Conservation (phyloP, 2,888 invertebrate genomes). For the Orchesellides sinensis region DNA sequence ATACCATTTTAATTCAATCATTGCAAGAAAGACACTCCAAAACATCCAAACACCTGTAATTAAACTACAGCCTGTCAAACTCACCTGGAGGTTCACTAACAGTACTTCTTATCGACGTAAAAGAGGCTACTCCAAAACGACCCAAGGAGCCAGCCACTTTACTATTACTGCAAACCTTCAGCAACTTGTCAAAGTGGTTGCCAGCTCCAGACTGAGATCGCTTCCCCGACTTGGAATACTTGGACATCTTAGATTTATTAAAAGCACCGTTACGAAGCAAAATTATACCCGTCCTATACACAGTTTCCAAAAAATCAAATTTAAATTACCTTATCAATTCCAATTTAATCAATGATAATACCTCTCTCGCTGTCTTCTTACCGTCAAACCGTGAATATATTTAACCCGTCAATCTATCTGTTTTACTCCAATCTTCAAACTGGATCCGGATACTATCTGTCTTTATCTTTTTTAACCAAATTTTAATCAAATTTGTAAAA, state of each 20-base stretch:
- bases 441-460: too few relatives aligned
- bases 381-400: too few relatives aligned
- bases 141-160: conserved; percentile 93
- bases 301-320: not conserved
- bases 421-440: too few relatives aligned
- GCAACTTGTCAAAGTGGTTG: conserved; percentile 82
- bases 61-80: too few relatives aligned
- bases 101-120: conserved; percentile 89
- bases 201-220: conserved; percentile 72
- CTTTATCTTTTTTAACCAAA: too few relatives aligned
- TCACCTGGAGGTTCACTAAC: conserved; percentile 81
- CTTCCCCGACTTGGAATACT: conserved; percentile 70
- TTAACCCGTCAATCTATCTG: too few relatives aligned
- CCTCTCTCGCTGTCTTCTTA: too few relatives aligned
- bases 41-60: not conserved
- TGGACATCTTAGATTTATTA: conserved; percentile 68
- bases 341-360: too few relatives aligned
- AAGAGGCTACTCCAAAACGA: conserved; percentile 96
- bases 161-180: conserved; percentile 89
- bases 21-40: not conserved
- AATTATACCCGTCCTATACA: not conserved
- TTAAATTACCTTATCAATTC: too few relatives aligned
- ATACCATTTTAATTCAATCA: too few relatives aligned
- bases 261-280: not conserved
- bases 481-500: too few relatives aligned